Evolutionary conservation across 2,113 vertebrate genomes (phyloP).

Genomic region (Thoracochromis brauschi): DNA sequence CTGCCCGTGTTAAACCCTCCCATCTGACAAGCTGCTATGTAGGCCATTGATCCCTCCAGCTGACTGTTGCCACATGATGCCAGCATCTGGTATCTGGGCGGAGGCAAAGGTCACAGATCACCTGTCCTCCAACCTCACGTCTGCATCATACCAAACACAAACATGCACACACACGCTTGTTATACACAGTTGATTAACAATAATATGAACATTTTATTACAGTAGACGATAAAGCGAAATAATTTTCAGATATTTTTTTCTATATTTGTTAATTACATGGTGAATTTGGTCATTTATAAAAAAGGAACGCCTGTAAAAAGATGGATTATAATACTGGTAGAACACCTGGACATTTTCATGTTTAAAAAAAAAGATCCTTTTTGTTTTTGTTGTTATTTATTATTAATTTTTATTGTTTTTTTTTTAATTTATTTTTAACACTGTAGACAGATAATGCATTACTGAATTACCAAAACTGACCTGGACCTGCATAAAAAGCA

Average conservation of each 20-base stretch:
- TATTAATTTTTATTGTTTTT: neutral
- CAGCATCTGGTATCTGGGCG: conserved; percentile 8
- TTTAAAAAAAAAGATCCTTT: neutral
- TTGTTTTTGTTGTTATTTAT: neutral
- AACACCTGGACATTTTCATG: neutral
- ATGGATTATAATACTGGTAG: neutral
- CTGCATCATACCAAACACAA: neutral
- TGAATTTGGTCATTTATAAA: neutral
- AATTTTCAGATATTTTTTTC: neutral
- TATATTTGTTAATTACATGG: neutral
- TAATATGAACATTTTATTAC: neutral
- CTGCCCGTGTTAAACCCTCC: neutral
- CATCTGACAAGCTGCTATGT: conserved; percentile 30
- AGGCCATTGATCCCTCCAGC: conserved; percentile 48
- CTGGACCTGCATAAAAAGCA: neutral
- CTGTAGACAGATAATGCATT: neutral
- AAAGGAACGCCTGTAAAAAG: neutral
- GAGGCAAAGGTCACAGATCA: conserved; percentile 1
- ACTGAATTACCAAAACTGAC: neutral
- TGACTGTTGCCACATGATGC: conserved; percentile 4
- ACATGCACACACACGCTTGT: neutral
- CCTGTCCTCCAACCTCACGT: neutral
- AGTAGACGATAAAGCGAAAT: rapidly evolving
- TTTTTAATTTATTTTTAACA: neutral
- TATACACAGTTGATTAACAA: neutral